Percentiles rank a stretch among this genome's conserved stretches.
Evolutionary conservation across 2,797 vertebrate genomes (phyloP).

Genomic region (Muraenolepis orangiensis): DNA sequence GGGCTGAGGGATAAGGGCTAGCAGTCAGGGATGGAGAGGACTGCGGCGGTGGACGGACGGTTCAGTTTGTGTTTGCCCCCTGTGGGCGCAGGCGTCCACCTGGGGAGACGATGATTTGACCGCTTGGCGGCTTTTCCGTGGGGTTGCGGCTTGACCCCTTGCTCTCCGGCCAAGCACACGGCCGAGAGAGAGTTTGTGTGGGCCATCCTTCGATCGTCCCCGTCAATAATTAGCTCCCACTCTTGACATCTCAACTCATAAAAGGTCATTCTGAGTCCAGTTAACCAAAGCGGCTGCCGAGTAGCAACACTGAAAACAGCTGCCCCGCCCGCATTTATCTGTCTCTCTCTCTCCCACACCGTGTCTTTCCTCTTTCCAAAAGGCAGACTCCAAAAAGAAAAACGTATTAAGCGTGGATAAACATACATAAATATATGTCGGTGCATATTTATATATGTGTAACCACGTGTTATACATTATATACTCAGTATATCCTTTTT

Average conservation of each 20-base stretch:
- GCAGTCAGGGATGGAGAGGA: background rate
- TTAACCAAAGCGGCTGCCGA: constrained; percentile 31
- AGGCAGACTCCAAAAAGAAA: constrained; percentile 48
- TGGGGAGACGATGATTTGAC: constrained; percentile 15
- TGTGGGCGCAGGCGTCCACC: constrained; percentile 40
- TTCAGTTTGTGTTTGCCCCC: constrained; percentile 20
- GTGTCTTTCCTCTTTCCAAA: constrained; percentile 32
- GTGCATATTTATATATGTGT: constrained; percentile 42
- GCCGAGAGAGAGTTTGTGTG: constrained; percentile 20
- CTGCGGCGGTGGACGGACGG: background rate
- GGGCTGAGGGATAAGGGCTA: background rate
- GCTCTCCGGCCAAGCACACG: constrained; percentile 26
- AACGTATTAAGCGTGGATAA: constrained; percentile 46
- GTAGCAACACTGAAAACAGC: constrained; percentile 26
- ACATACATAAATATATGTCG: constrained; percentile 60
- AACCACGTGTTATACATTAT: constrained; percentile 27
- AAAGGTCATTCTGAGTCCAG: constrained; percentile 36
- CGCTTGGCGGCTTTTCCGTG: constrained; percentile 31
- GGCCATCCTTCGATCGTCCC: constrained; percentile 31
- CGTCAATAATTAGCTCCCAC: constrained; percentile 21
- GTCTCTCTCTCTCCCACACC: constrained; percentile 18
- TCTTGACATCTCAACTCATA: constrained; percentile 27
- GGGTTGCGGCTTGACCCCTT: constrained; percentile 28
- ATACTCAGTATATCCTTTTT: constrained; percentile 64
- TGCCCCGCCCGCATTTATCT: background rate